Base-by-base conservation (phyloP, 2,797 vertebrate species). In the Euphonia xanthogaster region DNA sequence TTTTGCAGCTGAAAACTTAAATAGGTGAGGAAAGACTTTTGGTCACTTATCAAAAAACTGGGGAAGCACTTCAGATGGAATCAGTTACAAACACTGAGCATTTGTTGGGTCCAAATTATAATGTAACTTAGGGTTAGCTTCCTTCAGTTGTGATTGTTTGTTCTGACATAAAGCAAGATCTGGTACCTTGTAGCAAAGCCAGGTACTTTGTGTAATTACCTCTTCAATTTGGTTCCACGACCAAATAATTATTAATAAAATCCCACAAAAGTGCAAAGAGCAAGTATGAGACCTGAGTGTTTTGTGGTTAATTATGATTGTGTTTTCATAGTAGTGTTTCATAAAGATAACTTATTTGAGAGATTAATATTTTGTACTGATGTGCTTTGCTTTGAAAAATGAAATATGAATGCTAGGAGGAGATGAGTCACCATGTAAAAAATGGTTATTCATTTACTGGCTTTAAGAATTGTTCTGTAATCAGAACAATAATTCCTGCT, bases 401-500 rank as follows among this genome's bases (percentile, higher is more conserved):
- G 39, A 74, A 33, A 67, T 65, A 66, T 5, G 88, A 93, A 88
- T 77, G 21, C 33, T 65, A 54, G 28, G 68, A 68, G 55, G 30
- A 53, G 57, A 79, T 71, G 44, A 93, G 25, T 77, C 81, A 88
- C 58, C 33, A 24, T 71, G 72, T 66, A 2, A 76, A 93, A 67
- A 78, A 40, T 20, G 3, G 10, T 20, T 70, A 37, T 78, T 90
- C 25, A 9, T 73, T 88, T 73, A 76, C 24, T 87, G 80, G 18
- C 42, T 73, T 63, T 66, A 60, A 70, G 47, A 82, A n/a, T n/a
- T n/a, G n/a, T n/a, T n/a, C n/a, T 70, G 63, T 70, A 90, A 92
- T 92, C 63, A 82, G 78, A 93, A 92, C 68, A 94, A 94, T 70
- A 93, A 81, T 67, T 73, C 42, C 57, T 81, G 48, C 62, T 91